Conservation (phyloP, 1,140 invertebrate species). For the Limonius californicus region DNA sequence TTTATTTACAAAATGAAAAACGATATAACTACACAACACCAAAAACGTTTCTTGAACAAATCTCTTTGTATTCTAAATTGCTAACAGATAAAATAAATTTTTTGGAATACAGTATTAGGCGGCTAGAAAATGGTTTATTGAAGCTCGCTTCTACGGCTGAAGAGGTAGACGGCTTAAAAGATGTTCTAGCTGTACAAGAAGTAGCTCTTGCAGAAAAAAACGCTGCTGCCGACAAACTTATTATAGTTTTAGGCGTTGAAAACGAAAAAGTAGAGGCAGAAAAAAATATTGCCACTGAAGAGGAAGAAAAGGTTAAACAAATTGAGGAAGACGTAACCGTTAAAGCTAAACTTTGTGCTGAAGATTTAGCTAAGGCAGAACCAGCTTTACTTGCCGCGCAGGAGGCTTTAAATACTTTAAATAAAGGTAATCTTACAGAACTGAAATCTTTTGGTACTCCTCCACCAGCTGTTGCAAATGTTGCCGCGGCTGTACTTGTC, state of each 20-base stretch:
- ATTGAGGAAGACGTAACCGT: constrained; percentile 80
- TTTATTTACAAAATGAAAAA: constrained; percentile 80
- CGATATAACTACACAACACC: constrained; percentile 96
- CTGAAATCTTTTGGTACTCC: constrained; percentile 89
- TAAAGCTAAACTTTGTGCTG: constrained; percentile 82
- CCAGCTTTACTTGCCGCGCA: constrained; percentile 85
- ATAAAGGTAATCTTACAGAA: constrained; percentile 92
- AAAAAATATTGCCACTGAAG: constrained; percentile 85
- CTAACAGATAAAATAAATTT: constrained; percentile 74
- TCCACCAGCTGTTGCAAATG: constrained; percentile 77
- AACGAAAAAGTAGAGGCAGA: constrained; percentile 86
- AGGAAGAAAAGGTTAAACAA: constrained; percentile 88
- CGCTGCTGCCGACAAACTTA: constrained; percentile 84
- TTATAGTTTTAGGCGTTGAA: constrained; percentile 83
- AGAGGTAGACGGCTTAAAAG: constrained; percentile 54
- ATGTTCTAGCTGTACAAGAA: constrained; percentile 82
- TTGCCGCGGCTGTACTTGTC: constrained; percentile 83
- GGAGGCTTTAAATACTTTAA: constrained; percentile 87
- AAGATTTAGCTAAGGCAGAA: constrained; percentile 86
- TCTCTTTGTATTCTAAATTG: constrained; percentile 81
- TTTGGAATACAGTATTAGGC: constrained; percentile 70
- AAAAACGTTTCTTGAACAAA: constrained; percentile 93
- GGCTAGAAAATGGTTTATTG: constrained; percentile 83
- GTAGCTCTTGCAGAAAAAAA: constrained; percentile 85
- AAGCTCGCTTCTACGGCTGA: constrained; percentile 78